Evolutionary conservation across 2,113 vertebrate genomes (phyloP), one percentile per base, ranked within the genome.

Genomic region (Semicossyphus pulcher): DNA sequence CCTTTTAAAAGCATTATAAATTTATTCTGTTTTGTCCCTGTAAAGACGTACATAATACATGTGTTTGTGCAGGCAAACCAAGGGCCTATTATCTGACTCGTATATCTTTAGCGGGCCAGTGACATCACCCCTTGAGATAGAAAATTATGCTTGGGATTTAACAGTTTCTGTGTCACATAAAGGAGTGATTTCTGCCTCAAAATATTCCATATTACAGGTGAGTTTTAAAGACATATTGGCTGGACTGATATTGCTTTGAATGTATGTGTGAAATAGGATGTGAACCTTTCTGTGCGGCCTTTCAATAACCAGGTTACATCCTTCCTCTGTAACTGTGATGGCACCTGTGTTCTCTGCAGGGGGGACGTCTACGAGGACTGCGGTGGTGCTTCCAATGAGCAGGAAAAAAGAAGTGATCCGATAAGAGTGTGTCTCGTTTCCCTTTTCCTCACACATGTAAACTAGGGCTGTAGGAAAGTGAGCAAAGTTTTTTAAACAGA

Each of bases 371-470:
- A 36, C 3, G 10, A 67, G 20, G 47, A 32, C 34, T 56, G 3
- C 18, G 62, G 58, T 31, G 15, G 31, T 11, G 18, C 58, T 88
- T 88, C 81, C 68, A 78, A 12, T 31, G 76, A 68, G 47, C 51
- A 56, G 28, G 70, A 90, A 92, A 78, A 78, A 52, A 58, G 93
- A 93, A 93, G 86, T 80, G 80, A 26, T 65, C 45, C 70, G n/a
- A 41, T 63, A 18, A 59, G 10, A 64, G 15, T 1, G 1, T 68
- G 78, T 81, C 65, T 90, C 89, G 5, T 80, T 94, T 93, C 93
- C 72, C 51, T 81, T 78, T 94, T 92, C 72, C 83, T 66, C 15
- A 78, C n/a, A 56, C 58, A 80, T 52, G 59, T 18, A 18, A 41
- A 48, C 26, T 16, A 42, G 41, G 0, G 7, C 31, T 71, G 10